These are phyloP conservation scores for Engystomops pustulosus DNA, from an alignment of 2,113 vertebrate species.

Conservation along the genomic window DNA sequence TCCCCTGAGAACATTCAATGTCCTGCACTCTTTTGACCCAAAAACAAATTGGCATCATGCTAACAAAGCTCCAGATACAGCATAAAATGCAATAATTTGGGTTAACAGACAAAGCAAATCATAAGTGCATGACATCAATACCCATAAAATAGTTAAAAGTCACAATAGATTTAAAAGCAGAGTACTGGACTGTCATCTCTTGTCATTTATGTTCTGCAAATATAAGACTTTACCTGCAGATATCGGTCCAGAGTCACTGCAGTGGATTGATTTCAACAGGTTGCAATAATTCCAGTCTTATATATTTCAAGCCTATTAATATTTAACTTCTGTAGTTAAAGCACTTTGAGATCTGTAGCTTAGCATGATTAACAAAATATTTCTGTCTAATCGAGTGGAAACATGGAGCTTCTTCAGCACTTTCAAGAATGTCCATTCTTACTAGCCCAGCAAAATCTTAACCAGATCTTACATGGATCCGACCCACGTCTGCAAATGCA, in stretches of 20 bases:
- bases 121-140: too few relatives aligned
- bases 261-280: background rate
- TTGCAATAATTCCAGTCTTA: background rate
- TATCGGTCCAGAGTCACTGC: background rate
- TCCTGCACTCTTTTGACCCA: too few relatives aligned
- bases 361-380: slow-evolving; percentile 22
- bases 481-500: background rate
- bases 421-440: slow-evolving; percentile 3
- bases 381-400: slow-evolving; percentile 36
- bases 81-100: too few relatives aligned
- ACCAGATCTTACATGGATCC: background rate
- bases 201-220: background rate
- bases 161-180: background rate
- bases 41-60: too few relatives aligned
- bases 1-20: too few relatives aligned
- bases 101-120: background rate
- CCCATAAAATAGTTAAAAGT: too few relatives aligned
- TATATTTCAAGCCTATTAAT: slow-evolving; percentile 44
- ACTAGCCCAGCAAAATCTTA: slow-evolving; percentile 44
- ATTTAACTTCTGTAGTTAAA: slow-evolving; percentile 30
- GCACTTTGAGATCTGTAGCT: slow-evolving; percentile 15
- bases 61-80: too few relatives aligned
- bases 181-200: background rate
- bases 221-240: background rate
- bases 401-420: slow-evolving; percentile 34